Percentiles rank a stretch among this genome's conserved stretches.
These are phyloP conservation scores for Ariopsis seemanni DNA, from an alignment of 2,113 vertebrate genomes.

Conservation along the genomic window DNA sequence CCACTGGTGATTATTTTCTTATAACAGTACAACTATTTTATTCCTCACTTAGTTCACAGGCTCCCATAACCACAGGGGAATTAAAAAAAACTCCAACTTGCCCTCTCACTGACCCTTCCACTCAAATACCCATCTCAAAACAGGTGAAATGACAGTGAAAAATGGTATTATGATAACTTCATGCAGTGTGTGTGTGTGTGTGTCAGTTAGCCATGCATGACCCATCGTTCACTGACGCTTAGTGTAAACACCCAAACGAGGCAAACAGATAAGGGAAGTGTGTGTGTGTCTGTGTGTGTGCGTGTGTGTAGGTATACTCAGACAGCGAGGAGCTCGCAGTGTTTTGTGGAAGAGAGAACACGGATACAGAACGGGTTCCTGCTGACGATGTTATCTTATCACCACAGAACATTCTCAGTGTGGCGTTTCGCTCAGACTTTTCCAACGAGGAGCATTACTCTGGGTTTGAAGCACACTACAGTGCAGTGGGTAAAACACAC, in stretches of 20 bases:
- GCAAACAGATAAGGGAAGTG: constrained; percentile 41
- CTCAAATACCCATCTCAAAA: neutral
- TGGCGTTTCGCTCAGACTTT: constrained; percentile 89
- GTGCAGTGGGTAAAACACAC: constrained; percentile 81
- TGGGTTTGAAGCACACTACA: constrained; percentile 90
- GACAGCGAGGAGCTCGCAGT: constrained; percentile 80
- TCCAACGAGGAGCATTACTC: constrained; percentile 91
- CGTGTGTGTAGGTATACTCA: constrained; percentile 77
- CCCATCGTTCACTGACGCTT: constrained; percentile 48
- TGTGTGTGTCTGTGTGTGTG: constrained; percentile 38
- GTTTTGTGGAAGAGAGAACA: constrained; percentile 86
- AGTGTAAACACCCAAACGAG: constrained; percentile 47
- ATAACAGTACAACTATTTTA: neutral
- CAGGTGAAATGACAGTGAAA: constrained; percentile 14
- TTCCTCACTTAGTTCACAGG: neutral
- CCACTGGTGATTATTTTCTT: neutral
- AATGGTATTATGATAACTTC: neutral
- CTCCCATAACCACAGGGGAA: neutral
- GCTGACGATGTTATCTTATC: constrained; percentile 77
- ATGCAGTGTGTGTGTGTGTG: neutral
- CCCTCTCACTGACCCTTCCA: neutral
- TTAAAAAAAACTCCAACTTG: neutral
- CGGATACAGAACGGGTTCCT: constrained; percentile 87
- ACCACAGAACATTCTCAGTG: constrained; percentile 76
- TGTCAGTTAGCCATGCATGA: constrained; percentile 12